Base-by-base conservation (phyloP, 2,888 invertebrate species). In the Epinotia brunnichana region DNA sequence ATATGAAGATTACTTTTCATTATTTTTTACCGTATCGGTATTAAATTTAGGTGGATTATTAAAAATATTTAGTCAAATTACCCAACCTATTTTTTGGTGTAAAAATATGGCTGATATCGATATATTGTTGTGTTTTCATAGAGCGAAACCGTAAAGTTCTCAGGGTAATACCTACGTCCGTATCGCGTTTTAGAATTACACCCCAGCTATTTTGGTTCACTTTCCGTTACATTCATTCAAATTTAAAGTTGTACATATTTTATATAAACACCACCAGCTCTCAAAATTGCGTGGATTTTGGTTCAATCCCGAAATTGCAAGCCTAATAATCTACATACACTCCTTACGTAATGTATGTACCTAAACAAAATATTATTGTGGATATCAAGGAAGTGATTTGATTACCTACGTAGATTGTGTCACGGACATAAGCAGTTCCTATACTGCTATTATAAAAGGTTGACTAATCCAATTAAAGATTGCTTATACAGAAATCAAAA, bases 391-490 rank as follows among this genome's bases (percentile, higher is more conserved):
- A 39, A 57, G 17, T 57, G 57, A 56, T 57, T 67, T n/a, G n/a
- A n/a, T n/a, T n/a, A n/a, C n/a, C n/a, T n/a, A n/a, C n/a, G n/a
- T n/a, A 44, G 21, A 44, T 67, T 62, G 54, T 68, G 61, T 72
- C 44, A 66, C 15, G 64, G 39, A 66, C 41, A 54, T 41, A 66
- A 66, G 39, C 64, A 54, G 64, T 66, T 54, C 41, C 35, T 53
- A 35, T 15, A 39, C 15, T 21, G 21, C 64, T 39, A 61, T 54
- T 54, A 61, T 21, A 67, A 53, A 59, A 60, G 13, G 41, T 61
- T 66, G 67, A 72, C 64, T 54, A 66, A 66, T n/a, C 39, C 54
- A 54, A 66, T 66, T 66, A 66, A 54, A 56, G 54, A 66, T 66
- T 66, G 66, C 54, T 13, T 48, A 59, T n/a, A 48, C 44, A 29